Conservation (phyloP, 2,797 vertebrate genomes). For the Mycteria americana region DNA sequence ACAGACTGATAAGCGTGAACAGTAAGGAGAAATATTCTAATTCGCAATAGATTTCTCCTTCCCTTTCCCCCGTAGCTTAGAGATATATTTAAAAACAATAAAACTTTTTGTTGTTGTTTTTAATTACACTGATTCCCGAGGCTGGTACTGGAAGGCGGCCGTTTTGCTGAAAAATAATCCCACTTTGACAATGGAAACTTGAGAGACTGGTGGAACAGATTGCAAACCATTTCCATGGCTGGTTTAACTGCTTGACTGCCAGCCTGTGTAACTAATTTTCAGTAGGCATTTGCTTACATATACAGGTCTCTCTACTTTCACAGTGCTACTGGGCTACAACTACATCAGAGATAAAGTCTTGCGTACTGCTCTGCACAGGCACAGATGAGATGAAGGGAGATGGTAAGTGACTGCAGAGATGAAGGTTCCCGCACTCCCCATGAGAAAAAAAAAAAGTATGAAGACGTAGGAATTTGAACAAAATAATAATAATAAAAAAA, state of each 20-base stretch:
- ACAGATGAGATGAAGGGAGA: neutral
- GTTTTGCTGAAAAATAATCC: conserved; percentile 31
- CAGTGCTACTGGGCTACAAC: neutral
- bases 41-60: neutral
- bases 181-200: neutral
- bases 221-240: conserved; percentile 32
- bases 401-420: neutral
- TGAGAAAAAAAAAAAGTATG: neutral
- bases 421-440: neutral
- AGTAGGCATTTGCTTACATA: neutral
- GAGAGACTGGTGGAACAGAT: conserved; percentile 42
- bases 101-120: neutral
- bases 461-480: neutral
- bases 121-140: conserved; percentile 31
- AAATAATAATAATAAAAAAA: neutral
- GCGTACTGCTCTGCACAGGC: neutral
- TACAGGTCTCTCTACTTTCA: neutral
- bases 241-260: conserved; percentile 57
- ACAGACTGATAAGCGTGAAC: neutral
- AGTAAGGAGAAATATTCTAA: neutral
- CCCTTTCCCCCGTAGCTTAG: neutral
- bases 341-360: neutral
- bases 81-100: conserved; percentile 28
- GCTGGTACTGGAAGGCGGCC: neutral
- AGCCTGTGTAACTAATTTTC: conserved; percentile 12